These are phyloP conservation scores for Nomada lathburiana DNA, from an alignment of 2,888 invertebrate genomes.

Conservation along the genomic window DNA sequence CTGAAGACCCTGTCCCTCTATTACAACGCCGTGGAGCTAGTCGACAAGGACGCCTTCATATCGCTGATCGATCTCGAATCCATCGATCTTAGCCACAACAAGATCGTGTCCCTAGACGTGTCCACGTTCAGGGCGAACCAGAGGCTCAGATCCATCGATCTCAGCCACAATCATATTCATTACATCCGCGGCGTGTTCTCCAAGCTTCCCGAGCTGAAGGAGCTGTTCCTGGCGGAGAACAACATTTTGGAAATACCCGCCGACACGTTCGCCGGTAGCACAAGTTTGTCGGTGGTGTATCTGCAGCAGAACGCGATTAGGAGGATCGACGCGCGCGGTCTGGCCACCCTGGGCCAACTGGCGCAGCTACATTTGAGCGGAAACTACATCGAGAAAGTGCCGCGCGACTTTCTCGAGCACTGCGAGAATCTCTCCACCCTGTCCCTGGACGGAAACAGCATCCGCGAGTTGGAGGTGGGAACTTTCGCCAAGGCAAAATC, in stretches of 20 bases:
- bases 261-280: slow-evolving; percentile 92
- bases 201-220: slow-evolving; percentile 91
- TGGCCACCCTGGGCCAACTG: slow-evolving; percentile 91
- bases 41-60: slow-evolving; percentile 92
- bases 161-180: slow-evolving; percentile 96
- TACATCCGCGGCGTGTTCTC: slow-evolving; percentile 93
- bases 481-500: slow-evolving; percentile 91
- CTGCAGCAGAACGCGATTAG: slow-evolving; percentile 94
- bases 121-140: slow-evolving; percentile 91
- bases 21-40: slow-evolving; percentile 92
- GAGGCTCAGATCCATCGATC: slow-evolving; percentile 92
- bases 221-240: slow-evolving; percentile 94
- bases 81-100: slow-evolving; percentile 94
- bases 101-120: slow-evolving; percentile 91
- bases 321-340: slow-evolving; percentile 90
- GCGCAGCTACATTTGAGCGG: slow-evolving; percentile 94
- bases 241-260: slow-evolving; percentile 93
- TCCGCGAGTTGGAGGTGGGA: slow-evolving; percentile 91
- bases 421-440: slow-evolving; percentile 92
- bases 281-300: slow-evolving; percentile 92
- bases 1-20: slow-evolving; percentile 92
- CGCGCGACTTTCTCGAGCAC: slow-evolving; percentile 90
- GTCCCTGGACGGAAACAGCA: slow-evolving; percentile 94
- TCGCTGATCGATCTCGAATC: slow-evolving; percentile 91
- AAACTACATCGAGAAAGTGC: slow-evolving; percentile 93